Conservation (phyloP, 2,797 vertebrate species). For the Etheostoma perlongum region DNA sequence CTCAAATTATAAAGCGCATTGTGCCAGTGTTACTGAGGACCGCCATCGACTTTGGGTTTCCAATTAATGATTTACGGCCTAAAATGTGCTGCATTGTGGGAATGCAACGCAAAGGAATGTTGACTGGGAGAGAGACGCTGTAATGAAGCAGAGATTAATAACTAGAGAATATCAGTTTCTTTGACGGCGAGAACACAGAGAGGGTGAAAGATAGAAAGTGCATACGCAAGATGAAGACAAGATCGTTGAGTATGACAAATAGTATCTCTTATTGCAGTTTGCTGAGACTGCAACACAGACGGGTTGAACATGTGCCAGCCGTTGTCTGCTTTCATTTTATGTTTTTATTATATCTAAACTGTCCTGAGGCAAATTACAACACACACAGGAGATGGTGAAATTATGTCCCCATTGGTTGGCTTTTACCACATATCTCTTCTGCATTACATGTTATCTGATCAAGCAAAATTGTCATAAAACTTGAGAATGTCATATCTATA, state of each 20-base stretch:
- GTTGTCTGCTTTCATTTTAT: conserved; percentile 42
- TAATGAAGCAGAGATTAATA: conserved; percentile 53
- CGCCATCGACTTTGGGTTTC: conserved; percentile 59
- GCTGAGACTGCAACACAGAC: conserved; percentile 34
- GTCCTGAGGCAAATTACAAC: conserved; percentile 34
- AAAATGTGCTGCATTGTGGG: conserved; percentile 63
- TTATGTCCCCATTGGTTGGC: background rate
- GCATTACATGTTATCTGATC: conserved; percentile 2
- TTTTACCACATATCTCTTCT: conserved; percentile 10
- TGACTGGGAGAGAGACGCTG: conserved; percentile 44
- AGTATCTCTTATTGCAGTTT: conserved; percentile 37
- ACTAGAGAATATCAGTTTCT: conserved; percentile 49
- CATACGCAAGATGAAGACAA: conserved; percentile 37
- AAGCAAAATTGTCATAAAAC: conserved; percentile 34
- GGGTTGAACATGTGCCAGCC: conserved; percentile 34
- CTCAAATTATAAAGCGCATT: conserved; percentile 60
- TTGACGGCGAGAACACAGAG: conserved; percentile 25
- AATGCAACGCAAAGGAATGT: conserved; percentile 62
- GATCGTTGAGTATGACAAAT: conserved; percentile 35
- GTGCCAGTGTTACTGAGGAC: conserved; percentile 58
- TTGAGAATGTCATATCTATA: conserved; percentile 20
- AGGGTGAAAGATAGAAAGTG: conserved; percentile 40
- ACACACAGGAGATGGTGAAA: conserved; percentile 5
- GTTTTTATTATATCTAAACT: conserved; percentile 41
- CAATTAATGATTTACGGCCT: conserved; percentile 74